Evolutionary conservation across 2,113 vertebrate genomes (phyloP).

Genomic region (Notothenia coriiceps): DNA sequence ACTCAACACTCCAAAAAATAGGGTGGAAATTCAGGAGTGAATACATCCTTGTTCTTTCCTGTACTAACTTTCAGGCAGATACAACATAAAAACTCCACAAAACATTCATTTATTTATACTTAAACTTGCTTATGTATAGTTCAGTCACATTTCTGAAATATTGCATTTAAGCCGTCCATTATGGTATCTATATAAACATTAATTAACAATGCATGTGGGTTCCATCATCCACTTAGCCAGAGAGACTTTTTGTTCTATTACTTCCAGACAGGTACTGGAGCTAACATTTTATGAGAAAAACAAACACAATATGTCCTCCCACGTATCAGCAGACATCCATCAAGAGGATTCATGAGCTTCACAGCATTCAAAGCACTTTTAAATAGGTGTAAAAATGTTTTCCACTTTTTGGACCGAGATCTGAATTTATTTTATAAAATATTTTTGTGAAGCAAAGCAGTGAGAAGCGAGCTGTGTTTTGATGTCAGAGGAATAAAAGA

Average conservation of each 20-base stretch:
- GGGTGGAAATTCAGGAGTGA: too few species aligned
- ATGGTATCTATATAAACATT: neutral
- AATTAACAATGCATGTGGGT: slow-evolving; percentile 1
- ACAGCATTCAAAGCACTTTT: slow-evolving; percentile 32
- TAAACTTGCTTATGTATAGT: neutral
- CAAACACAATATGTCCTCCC: slow-evolving; percentile 30
- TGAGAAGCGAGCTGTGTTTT: slow-evolving; percentile 30
- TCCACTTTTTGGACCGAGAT: slow-evolving; percentile 41
- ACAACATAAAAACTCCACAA: neutral
- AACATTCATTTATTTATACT: too few species aligned
- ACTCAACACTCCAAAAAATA: too few species aligned
- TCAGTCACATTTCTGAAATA: neutral
- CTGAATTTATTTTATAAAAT: slow-evolving; percentile 6
- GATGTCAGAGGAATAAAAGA: slow-evolving; percentile 36
- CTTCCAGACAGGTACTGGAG: slow-evolving; percentile 15
- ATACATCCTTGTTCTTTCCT: too few species aligned
- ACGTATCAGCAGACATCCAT: slow-evolving; percentile 47
- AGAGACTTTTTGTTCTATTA: neutral
- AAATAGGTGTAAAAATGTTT: slow-evolving; percentile 33
- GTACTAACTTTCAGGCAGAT: too few species aligned
- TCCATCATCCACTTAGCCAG: slow-evolving; percentile 3
- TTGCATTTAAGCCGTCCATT: neutral
- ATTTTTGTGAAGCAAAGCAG: slow-evolving; percentile 14
- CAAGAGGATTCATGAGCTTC: slow-evolving; percentile 32
- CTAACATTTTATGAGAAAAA: slow-evolving; percentile 5